A percentile compares a stretch with the other conserved stretches of the same genome.
Conservation (phyloP, 2,797 vertebrate species). For the Oryzias dopingdopingensis region DNA sequence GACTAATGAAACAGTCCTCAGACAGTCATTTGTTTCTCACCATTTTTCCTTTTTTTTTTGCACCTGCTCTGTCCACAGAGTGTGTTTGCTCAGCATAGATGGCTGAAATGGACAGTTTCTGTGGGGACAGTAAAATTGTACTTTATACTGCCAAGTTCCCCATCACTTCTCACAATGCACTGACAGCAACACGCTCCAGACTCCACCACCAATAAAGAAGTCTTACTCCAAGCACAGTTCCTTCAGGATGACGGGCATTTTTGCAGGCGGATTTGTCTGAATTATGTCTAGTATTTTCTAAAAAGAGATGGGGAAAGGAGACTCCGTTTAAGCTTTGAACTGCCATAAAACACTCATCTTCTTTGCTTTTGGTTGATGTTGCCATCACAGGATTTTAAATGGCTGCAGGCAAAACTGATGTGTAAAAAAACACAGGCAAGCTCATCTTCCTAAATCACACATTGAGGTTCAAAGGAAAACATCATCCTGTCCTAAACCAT, state of each 20-base stretch:
- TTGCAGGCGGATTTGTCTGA: slow-evolving; percentile 19
- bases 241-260: slow-evolving; percentile 16
- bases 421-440: slow-evolving; percentile 13
- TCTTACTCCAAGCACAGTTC: slow-evolving; percentile 25
- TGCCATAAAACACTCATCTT: slow-evolving; percentile 12
- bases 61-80: neutral
- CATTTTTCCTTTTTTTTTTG: neutral
- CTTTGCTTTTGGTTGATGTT: slow-evolving; percentile 6
- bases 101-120: slow-evolving; percentile 12
- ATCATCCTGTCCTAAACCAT: neutral
- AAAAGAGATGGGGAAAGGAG: slow-evolving; percentile 7
- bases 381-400: slow-evolving; percentile 12
- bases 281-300: slow-evolving; percentile 19
- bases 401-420: slow-evolving; percentile 17
- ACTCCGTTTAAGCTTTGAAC: slow-evolving; percentile 9
- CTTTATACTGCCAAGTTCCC: slow-evolving; percentile 35
- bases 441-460: slow-evolving; percentile 17
- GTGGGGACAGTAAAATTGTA: slow-evolving; percentile 18
- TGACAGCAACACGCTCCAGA: slow-evolving; percentile 23
- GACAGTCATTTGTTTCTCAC: neutral
- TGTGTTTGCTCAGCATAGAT: slow-evolving; percentile 11
- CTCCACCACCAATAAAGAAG: slow-evolving; percentile 25
- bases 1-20: neutral
- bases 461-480: slow-evolving; percentile 7
- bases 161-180: slow-evolving; percentile 18